These are phyloP conservation scores for Schizothorax lantsangensis DNA, from an alignment of 2,797 vertebrate genomes.

Conservation along the genomic window DNA sequence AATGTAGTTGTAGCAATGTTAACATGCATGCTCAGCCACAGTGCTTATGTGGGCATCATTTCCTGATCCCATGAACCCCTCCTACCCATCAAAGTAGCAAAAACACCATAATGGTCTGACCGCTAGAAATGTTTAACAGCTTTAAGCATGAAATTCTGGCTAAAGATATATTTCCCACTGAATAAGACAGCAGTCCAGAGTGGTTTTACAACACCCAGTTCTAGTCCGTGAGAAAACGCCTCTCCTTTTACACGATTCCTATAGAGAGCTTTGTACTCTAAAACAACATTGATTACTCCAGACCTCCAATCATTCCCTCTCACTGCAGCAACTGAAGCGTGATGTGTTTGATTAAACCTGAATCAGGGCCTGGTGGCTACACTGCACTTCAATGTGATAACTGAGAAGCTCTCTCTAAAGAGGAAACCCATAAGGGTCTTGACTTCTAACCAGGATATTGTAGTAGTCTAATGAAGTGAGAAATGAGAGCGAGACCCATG, in stretches of 20 bases:
- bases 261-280: conserved; percentile 10
- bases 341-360: conserved; percentile 59
- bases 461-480: conserved; percentile 36
- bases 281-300: conserved; percentile 67
- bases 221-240: conserved; percentile 49
- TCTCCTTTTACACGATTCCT: conserved; percentile 11
- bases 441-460: conserved; percentile 18
- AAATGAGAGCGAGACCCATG: conserved; percentile 24
- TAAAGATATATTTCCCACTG: background rate
- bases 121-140: background rate
- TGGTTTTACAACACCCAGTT: conserved; percentile 46
- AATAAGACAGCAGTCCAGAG: background rate
- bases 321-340: conserved; percentile 56
- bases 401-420: background rate
- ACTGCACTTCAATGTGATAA: conserved; percentile 38
- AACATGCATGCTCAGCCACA: background rate
- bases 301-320: conserved; percentile 65
- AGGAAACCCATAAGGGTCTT: conserved; percentile 11
- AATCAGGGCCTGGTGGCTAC: conserved; percentile 54
- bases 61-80: background rate
- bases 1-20: background rate
- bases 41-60: background rate
- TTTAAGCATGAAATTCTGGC: background rate
- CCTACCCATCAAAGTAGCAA: background rate
- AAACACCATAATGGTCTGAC: background rate